These are phyloP conservation scores for Lophius americanus DNA, from an alignment of 2,797 vertebrate genomes.

Conservation along the genomic window DNA sequence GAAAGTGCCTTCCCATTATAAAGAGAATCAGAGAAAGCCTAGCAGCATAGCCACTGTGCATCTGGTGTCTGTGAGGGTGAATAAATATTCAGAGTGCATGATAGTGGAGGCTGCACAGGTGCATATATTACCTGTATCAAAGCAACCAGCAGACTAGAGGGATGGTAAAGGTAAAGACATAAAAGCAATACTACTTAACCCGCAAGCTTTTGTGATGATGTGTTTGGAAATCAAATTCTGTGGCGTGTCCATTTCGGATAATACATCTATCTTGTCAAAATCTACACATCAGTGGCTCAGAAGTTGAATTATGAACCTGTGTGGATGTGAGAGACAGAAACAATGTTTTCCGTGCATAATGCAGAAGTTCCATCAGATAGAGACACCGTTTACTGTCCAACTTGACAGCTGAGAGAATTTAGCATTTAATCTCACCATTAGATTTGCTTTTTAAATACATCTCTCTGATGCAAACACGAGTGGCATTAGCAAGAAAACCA, in stretches of 20 bases:
- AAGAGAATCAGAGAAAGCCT: slow-evolving; percentile 78
- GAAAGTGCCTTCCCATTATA: slow-evolving; percentile 73
- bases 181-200: slow-evolving; percentile 79
- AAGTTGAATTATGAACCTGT: slow-evolving; percentile 66
- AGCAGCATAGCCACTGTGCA: slow-evolving; percentile 79
- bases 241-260: slow-evolving; percentile 67
- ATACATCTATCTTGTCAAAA: slow-evolving; percentile 66
- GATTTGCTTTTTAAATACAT: slow-evolving; percentile 54
- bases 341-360: slow-evolving; percentile 57
- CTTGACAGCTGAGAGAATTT: slow-evolving; percentile 51
- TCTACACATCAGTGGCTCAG: slow-evolving; percentile 66
- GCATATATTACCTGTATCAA: slow-evolving; percentile 83
- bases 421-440: slow-evolving; percentile 44
- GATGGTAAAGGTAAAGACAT: slow-evolving; percentile 79
- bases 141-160: slow-evolving; percentile 73
- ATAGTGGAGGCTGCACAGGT: slow-evolving; percentile 78
- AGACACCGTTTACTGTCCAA: slow-evolving; percentile 61
- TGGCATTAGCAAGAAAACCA: slow-evolving; percentile 46
- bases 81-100: slow-evolving; percentile 82
- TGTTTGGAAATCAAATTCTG: slow-evolving; percentile 64
- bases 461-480: slow-evolving; percentile 41
- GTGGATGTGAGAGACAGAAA: slow-evolving; percentile 33
- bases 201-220: slow-evolving; percentile 69
- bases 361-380: slow-evolving; percentile 58
- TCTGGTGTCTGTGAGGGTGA: slow-evolving; percentile 76